phyloP scores from a whole-genome alignment of 2,888 invertebrate species.

The Listrodromus nycthemerus region DNA sequence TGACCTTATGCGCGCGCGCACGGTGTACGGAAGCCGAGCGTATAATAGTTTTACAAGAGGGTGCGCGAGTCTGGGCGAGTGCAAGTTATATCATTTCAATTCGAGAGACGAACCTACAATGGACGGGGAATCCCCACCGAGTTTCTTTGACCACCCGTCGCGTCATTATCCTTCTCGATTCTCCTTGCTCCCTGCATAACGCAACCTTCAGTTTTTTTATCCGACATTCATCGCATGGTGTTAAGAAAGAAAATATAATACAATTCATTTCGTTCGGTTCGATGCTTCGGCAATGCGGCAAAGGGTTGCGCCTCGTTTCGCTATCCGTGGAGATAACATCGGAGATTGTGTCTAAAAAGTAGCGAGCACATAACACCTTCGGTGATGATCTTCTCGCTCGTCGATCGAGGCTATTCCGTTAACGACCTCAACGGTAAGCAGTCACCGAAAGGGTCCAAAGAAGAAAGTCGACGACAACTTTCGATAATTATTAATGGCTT shows the following conservation, averaged over 20 bases:
- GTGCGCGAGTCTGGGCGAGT: slow-evolving; percentile 15
- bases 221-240: slow-evolving; percentile 8
- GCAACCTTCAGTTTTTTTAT: slow-evolving; percentile 7
- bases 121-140: slow-evolving; percentile 60
- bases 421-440: background rate
- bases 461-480: slow-evolving; percentile 17
- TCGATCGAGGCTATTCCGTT: slow-evolving; percentile 15
- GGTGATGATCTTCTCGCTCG: slow-evolving; percentile 38
- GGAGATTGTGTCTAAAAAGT: background rate
- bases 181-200: slow-evolving; percentile 11
- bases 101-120: slow-evolving; percentile 70
- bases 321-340: slow-evolving; percentile 28
- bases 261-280: slow-evolving; percentile 49
- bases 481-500: background rate
- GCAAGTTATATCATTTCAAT: slow-evolving; percentile 80
- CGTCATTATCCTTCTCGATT: slow-evolving; percentile 75
- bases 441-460: background rate
- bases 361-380: slow-evolving; percentile 32
- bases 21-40: slow-evolving; percentile 43
- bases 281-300: slow-evolving; percentile 1
- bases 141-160: slow-evolving; percentile 75
- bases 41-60: slow-evolving; percentile 41
- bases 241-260: slow-evolving; percentile 43
- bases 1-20: slow-evolving; percentile 19
- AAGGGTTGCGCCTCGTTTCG: slow-evolving; percentile 20